A percentile compares a stretch with the other conserved stretches of the same genome.
Conservation (phyloP, 2,888 invertebrate species). For the Protonemura montana region DNA sequence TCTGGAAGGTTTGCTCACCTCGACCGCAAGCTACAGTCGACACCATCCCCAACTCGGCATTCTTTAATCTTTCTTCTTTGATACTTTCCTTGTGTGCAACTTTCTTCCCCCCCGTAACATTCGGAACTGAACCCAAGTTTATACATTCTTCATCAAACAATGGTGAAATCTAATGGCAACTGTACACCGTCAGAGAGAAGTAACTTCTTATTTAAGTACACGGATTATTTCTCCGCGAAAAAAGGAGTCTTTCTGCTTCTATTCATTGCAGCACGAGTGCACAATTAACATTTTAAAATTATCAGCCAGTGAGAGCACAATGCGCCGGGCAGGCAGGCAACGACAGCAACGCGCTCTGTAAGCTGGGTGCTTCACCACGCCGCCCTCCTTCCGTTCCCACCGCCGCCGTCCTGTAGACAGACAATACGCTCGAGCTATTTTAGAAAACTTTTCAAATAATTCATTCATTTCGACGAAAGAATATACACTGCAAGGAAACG, state of each 20-base stretch:
- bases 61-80: too few relatives aligned
- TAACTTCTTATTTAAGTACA: background rate
- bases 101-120: too few relatives aligned
- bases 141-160: background rate
- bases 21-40: too few relatives aligned
- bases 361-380: background rate
- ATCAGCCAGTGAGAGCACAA: background rate
- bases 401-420: background rate
- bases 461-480: background rate
- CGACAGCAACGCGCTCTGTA: background rate
- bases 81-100: too few relatives aligned
- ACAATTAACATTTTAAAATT: constrained; percentile 7
- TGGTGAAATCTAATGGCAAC: background rate
- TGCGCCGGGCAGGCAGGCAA: background rate
- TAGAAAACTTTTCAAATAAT: background rate
- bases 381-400: background rate
- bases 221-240: background rate
- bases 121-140: background rate
- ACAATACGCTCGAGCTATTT: background rate
- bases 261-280: background rate
- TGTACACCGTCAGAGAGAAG: background rate
- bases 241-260: background rate
- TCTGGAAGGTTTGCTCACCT: too few relatives aligned
- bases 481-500: background rate
- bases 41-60: too few relatives aligned